phyloP scores from a whole-genome alignment of 2,113 vertebrate species.

The Clarias macrocephalus region DNA sequence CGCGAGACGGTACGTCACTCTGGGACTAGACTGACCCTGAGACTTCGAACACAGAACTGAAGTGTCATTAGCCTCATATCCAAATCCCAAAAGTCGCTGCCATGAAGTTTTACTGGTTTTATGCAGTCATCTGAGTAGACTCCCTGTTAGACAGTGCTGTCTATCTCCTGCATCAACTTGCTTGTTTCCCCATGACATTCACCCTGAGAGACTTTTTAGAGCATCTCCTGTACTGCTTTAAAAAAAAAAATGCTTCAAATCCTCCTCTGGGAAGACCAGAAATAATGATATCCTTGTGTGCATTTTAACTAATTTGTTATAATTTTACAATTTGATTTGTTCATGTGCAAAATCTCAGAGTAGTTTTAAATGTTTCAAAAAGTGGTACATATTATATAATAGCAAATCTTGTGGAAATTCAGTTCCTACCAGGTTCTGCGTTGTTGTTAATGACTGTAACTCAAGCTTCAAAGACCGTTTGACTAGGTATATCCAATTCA shows the following conservation, averaged over 20 bases:
- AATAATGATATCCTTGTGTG: conserved; percentile 22
- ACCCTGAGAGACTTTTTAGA: conserved; percentile 11
- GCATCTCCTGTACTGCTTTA: conserved; percentile 1
- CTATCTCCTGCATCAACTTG: conserved; percentile 13
- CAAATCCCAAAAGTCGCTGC: conserved; percentile 51
- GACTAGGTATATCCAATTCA: conserved; percentile 25
- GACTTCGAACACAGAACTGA: conserved; percentile 39
- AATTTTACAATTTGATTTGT: conserved; percentile 21
- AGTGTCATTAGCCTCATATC: conserved; percentile 38
- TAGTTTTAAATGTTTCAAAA: neutral
- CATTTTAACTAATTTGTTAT: conserved; percentile 23
- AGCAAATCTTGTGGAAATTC: neutral
- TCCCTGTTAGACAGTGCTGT: conserved; percentile 29
- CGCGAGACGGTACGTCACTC: conserved; percentile 4
- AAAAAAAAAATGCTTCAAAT: conserved; percentile 36
- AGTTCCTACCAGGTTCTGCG: neutral
- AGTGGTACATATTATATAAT: neutral
- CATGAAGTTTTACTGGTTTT: conserved; percentile 41
- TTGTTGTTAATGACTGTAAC: conserved; percentile 48
- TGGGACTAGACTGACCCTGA: conserved; percentile 11
- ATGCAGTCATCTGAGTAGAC: neutral
- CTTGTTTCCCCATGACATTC: conserved; percentile 26
- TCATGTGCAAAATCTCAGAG: neutral
- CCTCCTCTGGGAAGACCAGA: conserved; percentile 18
- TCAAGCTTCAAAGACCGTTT: conserved; percentile 52